Base-by-base conservation (phyloP, 2,113 vertebrate genomes). In the Pelusios castaneus region DNA sequence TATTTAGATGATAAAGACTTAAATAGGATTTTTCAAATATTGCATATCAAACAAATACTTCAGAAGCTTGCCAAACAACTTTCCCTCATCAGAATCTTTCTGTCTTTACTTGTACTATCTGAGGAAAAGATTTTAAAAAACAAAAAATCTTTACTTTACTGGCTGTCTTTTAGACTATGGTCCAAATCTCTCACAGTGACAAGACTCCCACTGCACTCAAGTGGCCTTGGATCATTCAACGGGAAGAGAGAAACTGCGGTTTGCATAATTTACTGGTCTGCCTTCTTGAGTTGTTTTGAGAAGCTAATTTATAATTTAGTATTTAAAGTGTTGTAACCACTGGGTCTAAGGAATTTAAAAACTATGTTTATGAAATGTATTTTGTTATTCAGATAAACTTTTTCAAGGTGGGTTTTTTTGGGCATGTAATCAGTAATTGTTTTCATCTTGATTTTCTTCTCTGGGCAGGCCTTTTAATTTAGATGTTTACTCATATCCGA, bases 291-390 rank as follows among this genome's bases (percentile, higher is more conserved):
- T 88, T 84, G 34, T 67, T 88, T 85, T 94, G 90, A 90, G 87
- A 84, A 95, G 13, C 58, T 95, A 80, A 67, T 90, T 92, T 88
- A 58, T 84, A 93, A 95, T 89, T 94, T 95, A 92, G 52, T 16
- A 89, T 54, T 96, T 96, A 78, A 88, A 95, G 75, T 6, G 67
- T 82, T 93, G 93, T 63, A 88, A 93, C 85, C 80, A 58, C 54
- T 80, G 10, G 84, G 94, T 77, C 60, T 88, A 78, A 82, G 78
- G 85, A 93, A 86, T 80, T 95, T 96, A 95, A 89, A 95, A 91
- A 51, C 45, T 85, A 93, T 94, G 78, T 85, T 17, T 55, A 84
- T 78, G 38, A 86, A 93, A 95, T 67, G 19, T 67, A 67, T 67
- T 17, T 91, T 41, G 45, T 94, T 90, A 56, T 34, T 90, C 22